Evolutionary conservation across 1,140 invertebrate genomes (phyloP), one percentile per base, ranked within the genome.

Genomic region (Rhynchophorus ferrugineus): DNA sequence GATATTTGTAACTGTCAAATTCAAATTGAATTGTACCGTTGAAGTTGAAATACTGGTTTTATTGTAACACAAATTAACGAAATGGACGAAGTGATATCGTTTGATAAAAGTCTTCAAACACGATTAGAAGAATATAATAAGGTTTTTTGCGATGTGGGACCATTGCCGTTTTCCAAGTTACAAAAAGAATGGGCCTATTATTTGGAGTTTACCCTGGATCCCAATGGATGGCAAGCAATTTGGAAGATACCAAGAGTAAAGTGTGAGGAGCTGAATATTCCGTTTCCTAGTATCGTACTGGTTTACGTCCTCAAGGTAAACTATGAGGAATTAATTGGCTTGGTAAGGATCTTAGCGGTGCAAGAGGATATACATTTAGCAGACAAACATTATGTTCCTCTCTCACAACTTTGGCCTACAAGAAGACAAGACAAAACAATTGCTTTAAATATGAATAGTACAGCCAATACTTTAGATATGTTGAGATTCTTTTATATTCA

Each of bases 211-310:
- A 69, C 73, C 13, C 65, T 81, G 21, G 79, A 81, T 49, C 75
- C 75, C 22, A 66, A 66, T 55, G 78, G 79, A 3, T 82, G 79
- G 79, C 75, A 77, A 61, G 78, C 78, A 1, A 56, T 81, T 16
- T 82, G 80, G 80, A 81, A 79, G 65, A 77, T 81, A 53, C 73
- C 78, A 13, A 69, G 77, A 5, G 53, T 71, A 3, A 76, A 71
- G 16, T 81, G 80, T 39, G 75, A 80, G 60, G 69, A 75, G 18
- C 68, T 78, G 0, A 66, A 76, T 39, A 68, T 82, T 11, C 72
- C 73, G 9, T 81, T 76, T 69, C 80, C 80, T 0, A 75, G 76
- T 0, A 71, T 79, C 14, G 77, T 81, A 11, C 67, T 75, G 17
- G 76, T 80, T 1, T 72, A 73, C 46, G 71, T 80, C 1, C 66